A percentile compares a stretch with the other conserved stretches of the same genome.
phyloP scores from a whole-genome alignment of 64 coral and sea anemone species.

The Stylophora pistillata region DNA sequence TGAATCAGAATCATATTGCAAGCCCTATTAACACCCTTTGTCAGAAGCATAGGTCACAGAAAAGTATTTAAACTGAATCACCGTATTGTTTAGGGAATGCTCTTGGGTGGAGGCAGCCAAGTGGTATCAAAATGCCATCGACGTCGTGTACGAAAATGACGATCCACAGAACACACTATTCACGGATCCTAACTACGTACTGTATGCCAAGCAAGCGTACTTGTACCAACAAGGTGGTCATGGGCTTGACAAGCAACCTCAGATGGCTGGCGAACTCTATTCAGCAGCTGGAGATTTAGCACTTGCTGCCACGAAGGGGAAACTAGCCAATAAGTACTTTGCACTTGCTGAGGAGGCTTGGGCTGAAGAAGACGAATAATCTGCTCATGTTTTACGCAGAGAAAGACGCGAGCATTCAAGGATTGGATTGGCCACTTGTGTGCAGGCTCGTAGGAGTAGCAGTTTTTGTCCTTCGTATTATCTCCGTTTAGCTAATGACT shows the following conservation, averaged over 20 bases:
- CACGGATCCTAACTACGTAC: conserved; percentile 72
- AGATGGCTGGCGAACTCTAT: conserved; percentile 84
- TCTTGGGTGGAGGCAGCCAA: conserved; percentile 71
- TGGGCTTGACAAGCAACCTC: conserved; percentile 89
- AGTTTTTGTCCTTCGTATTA: too few species aligned
- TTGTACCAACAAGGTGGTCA: conserved; percentile 81
- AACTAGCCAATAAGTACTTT: conserved; percentile 96
- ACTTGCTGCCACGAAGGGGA: conserved; percentile 90
- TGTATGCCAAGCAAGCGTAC: conserved; percentile 68
- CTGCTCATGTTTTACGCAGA: neutral
- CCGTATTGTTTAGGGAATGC: conserved; percentile 12
- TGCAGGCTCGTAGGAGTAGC: too few species aligned
- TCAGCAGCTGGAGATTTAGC: conserved; percentile 85
- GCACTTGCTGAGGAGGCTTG: conserved; percentile 87
- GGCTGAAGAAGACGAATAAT: conserved; percentile 84
- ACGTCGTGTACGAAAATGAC: conserved; percentile 82
- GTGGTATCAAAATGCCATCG: conserved; percentile 92
- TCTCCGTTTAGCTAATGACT: too few species aligned
- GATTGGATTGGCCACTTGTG: too few species aligned
- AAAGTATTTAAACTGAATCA: neutral
- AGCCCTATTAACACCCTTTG: too few species aligned
- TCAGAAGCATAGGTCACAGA: neutral
- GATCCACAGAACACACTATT: conserved; percentile 80
- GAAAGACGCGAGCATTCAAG: too few species aligned
- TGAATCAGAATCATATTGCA: too few species aligned